Percentiles rank a stretch among this genome's conserved stretches.
These are phyloP conservation scores for Macrophya annulata DNA, from an alignment of 2,888 invertebrate species.

Conservation along the genomic window DNA sequence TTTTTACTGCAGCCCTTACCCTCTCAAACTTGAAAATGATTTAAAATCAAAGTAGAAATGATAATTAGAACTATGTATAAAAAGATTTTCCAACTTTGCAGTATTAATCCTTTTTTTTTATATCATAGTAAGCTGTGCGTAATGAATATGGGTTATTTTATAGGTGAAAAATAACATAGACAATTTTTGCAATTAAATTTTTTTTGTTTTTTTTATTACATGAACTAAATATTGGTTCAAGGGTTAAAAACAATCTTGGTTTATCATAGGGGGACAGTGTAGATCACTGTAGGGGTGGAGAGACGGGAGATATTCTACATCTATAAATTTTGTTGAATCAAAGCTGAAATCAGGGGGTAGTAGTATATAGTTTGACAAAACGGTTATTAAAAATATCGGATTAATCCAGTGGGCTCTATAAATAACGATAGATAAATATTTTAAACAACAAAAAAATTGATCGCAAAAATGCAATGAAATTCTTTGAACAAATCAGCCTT, in stretches of 20 bases:
- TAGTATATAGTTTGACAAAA: conserved; percentile 18
- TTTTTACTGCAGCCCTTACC: background rate
- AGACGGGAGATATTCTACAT: conserved; percentile 26
- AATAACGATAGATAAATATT: conserved; percentile 63
- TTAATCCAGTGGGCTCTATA: conserved; percentile 55
- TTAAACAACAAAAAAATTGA: conserved; percentile 67
- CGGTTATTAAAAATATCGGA: conserved; percentile 44
- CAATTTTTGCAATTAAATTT: conserved; percentile 63
- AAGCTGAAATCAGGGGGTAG: conserved; percentile 21
- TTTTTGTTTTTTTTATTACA: conserved; percentile 73
- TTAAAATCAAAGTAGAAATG: background rate
- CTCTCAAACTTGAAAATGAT: background rate
- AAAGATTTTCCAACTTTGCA: background rate
- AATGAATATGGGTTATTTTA: background rate
- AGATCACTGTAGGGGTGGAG: background rate
- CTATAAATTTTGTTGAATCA: conserved; percentile 24
- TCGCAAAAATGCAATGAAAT: conserved; percentile 56
- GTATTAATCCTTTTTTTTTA: background rate
- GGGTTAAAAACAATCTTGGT: conserved; percentile 70
- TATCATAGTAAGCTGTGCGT: background rate
- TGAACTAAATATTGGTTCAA: conserved; percentile 72
- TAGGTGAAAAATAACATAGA: conserved; percentile 2
- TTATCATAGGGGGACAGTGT: conserved; percentile 15
- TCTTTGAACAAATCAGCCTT: conserved; percentile 69
- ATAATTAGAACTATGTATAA: background rate